Conservation (phyloP, 1,140 invertebrate genomes). For the Drosophila sturtevanti region DNA sequence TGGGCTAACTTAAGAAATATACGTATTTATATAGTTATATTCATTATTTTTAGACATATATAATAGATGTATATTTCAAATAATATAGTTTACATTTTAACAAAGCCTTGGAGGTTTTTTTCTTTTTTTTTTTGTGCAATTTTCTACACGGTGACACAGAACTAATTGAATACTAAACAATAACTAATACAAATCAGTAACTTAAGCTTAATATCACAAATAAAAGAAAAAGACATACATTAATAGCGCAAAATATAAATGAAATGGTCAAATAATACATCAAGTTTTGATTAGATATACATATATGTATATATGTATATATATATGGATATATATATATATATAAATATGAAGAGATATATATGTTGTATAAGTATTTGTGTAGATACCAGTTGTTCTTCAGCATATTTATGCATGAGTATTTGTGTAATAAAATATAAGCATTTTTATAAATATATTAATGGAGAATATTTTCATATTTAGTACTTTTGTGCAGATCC, state of each 20-base stretch:
- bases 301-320: slow-evolving; percentile 33
- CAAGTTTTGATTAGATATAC: slow-evolving; percentile 1
- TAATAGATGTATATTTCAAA: slow-evolving; percentile 20
- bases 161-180: slow-evolving; percentile 29
- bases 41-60: slow-evolving; percentile 34
- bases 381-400: slow-evolving; percentile 51
- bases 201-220: slow-evolving; percentile 39
- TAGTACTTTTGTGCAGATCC: slow-evolving; percentile 1
- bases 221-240: slow-evolving; percentile 33
- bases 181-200: slow-evolving; percentile 36
- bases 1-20: background rate
- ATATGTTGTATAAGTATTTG: slow-evolving; percentile 34
- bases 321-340: slow-evolving; percentile 28
- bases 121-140: slow-evolving; percentile 60
- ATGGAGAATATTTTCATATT: slow-evolving; percentile 35
- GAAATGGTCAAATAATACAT: slow-evolving; percentile 36
- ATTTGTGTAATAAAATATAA: slow-evolving; percentile 59
- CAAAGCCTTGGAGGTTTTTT: slow-evolving; percentile 55
- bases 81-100: slow-evolving; percentile 45
- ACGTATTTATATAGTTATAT: background rate
- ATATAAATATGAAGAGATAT: slow-evolving; percentile 24
- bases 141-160: slow-evolving; percentile 65
- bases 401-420: slow-evolving; percentile 56
- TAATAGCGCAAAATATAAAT: slow-evolving; percentile 50
- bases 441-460: slow-evolving; percentile 41